Evolutionary conservation across 2,797 vertebrate species (phyloP).

Genomic region (Taeniopygia guttata): DNA sequence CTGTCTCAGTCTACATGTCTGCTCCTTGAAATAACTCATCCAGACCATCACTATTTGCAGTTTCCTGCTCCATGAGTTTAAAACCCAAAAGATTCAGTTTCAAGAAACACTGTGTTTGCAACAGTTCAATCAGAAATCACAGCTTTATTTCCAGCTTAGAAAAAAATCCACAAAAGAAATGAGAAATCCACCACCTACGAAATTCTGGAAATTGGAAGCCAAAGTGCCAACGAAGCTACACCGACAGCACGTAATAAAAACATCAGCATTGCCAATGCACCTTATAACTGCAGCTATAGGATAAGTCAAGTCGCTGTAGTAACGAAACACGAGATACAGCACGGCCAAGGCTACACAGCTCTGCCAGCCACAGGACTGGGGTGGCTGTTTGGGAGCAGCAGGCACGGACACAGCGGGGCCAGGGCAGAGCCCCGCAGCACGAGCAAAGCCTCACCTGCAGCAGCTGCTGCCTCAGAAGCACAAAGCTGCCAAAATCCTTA

Average conservation of each 20-base stretch:
- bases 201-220: conserved; percentile 3
- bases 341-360: not conserved
- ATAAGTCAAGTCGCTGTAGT: not conserved
- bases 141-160: conserved; percentile 28
- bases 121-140: not conserved
- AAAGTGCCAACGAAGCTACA: conserved; percentile 38
- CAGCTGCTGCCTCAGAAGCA: not conserved
- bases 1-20: not conserved
- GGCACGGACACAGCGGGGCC: not conserved
- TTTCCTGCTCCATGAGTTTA: not conserved
- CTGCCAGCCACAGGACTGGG: not conserved
- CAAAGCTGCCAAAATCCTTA: not conserved
- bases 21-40: not conserved
- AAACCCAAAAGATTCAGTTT: not conserved
- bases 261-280: conserved; percentile 32
- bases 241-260: not conserved
- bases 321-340: conserved; percentile 10
- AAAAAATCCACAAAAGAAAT: not conserved
- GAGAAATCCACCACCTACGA: not conserved
- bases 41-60: not conserved
- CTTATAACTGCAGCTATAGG: not conserved
- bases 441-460: not conserved
- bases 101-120: not conserved
- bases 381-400: not conserved
- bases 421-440: not conserved